Evolutionary conservation across 2,797 vertebrate species (phyloP).

Genomic region (Aulostomus chinensis): DNA sequence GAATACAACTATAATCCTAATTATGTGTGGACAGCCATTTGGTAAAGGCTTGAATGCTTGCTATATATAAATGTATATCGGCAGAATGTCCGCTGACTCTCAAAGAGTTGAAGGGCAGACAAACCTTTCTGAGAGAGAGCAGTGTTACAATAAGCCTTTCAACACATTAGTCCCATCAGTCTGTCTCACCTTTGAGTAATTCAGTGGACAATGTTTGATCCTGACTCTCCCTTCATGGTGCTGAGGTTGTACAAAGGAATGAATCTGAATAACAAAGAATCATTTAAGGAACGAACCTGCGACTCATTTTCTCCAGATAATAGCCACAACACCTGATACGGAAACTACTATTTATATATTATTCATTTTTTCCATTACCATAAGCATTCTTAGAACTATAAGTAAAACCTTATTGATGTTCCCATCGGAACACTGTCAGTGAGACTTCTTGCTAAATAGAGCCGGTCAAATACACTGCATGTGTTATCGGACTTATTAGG

Average conservation of each 20-base stretch:
- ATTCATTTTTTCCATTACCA: constrained; percentile 6
- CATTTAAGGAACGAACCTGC: constrained; percentile 56
- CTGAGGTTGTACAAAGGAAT: constrained; percentile 59
- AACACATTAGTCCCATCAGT: constrained; percentile 68
- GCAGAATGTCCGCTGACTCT: not conserved
- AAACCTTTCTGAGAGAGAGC: constrained; percentile 60
- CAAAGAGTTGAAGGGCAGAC: constrained; percentile 57
- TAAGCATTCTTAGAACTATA: constrained; percentile 31
- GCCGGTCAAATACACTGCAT: no score
- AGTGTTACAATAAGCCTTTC: constrained; percentile 58
- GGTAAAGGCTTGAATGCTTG: constrained; percentile 14
- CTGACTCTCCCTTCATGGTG: constrained; percentile 51
- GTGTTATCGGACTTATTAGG: no score
- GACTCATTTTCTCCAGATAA: constrained; percentile 58
- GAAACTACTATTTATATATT: constrained; percentile 44
- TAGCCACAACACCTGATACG: constrained; percentile 39
- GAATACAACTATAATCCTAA: constrained; percentile 69
- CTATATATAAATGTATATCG: constrained; percentile 19
- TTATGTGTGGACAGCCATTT: constrained; percentile 42
- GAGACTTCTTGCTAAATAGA: no score
- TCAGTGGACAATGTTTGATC: constrained; percentile 62
- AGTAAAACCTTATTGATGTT: no score
- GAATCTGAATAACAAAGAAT: constrained; percentile 76
- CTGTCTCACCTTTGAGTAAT: constrained; percentile 53
- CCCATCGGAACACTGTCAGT: no score